phyloP scores from a whole-genome alignment of 2,797 vertebrate genomes.

The Selene dorsalis region DNA sequence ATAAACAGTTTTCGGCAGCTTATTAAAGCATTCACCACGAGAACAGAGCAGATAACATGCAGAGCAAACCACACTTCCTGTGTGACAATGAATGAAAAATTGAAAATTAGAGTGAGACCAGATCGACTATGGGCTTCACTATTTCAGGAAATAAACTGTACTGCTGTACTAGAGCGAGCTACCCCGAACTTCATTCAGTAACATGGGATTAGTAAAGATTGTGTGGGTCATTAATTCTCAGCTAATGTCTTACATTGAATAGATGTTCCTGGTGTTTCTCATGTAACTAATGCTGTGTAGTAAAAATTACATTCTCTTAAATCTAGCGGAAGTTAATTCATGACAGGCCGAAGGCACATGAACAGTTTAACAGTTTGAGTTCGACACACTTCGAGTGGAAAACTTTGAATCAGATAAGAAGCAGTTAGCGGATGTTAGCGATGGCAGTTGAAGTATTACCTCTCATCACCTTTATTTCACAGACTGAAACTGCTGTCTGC shows the following conservation, averaged over 20 bases:
- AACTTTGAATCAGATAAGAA: conserved; percentile 16
- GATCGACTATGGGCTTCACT: not conserved
- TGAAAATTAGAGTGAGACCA: not conserved
- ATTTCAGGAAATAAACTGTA: not conserved
- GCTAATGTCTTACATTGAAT: not conserved
- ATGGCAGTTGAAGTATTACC: conserved; percentile 32
- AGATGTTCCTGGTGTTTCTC: not conserved
- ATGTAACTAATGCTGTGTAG: not conserved
- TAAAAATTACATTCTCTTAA: not conserved
- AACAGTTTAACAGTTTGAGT: not conserved
- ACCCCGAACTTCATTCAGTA: not conserved
- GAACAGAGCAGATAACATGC: conserved; percentile 21
- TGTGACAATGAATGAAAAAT: not conserved
- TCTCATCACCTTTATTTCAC: conserved; percentile 20
- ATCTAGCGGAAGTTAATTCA: not conserved
- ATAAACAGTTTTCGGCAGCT: conserved; percentile 7
- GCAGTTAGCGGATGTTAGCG: conserved; percentile 27
- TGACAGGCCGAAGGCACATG: not conserved
- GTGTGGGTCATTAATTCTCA: not conserved
- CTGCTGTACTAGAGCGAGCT: not conserved
- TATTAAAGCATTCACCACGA: conserved; percentile 21
- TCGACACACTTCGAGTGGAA: not conserved
- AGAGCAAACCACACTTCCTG: conserved; percentile 31
- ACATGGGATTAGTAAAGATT: not conserved
- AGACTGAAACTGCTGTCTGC: conserved; percentile 43